Percentiles rank a stretch among this genome's conserved stretches.
These are phyloP conservation scores for Subacronicta megacephala DNA, from an alignment of 2,888 invertebrate species.

Conservation along the genomic window DNA sequence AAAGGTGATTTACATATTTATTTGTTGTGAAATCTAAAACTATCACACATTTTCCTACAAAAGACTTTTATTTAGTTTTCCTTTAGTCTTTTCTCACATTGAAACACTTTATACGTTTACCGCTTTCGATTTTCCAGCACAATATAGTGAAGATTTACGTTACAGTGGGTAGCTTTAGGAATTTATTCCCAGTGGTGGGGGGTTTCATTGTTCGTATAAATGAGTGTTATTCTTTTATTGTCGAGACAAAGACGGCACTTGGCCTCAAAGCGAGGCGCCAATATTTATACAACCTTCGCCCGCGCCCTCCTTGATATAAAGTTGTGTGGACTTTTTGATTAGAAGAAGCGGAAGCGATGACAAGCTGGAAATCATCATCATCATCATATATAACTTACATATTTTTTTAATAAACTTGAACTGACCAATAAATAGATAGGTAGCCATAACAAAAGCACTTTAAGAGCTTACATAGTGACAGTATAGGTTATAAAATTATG, in stretches of 20 bases:
- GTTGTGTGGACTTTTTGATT: slow-evolving; percentile 40
- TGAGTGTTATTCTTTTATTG: slow-evolving; percentile 89
- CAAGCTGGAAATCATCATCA: too few species aligned
- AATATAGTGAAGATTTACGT: slow-evolving; percentile 57
- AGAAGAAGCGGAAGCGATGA: slow-evolving; percentile 43
- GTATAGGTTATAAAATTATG: too few species aligned
- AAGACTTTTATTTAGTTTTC: slow-evolving; percentile 7
- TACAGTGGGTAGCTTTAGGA: slow-evolving; percentile 53
- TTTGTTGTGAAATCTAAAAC: not conserved
- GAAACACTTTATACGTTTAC: slow-evolving; percentile 41
- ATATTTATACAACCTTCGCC: slow-evolving; percentile 85
- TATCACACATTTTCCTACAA: not conserved
- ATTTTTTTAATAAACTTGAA: too few species aligned
- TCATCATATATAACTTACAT: too few species aligned
- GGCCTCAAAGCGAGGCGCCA: slow-evolving; percentile 82
- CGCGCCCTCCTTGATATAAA: slow-evolving; percentile 65
- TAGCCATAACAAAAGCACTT: too few species aligned
- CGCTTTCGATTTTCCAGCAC: slow-evolving; percentile 52
- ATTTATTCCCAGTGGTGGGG: slow-evolving; percentile 57
- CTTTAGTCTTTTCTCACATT: slow-evolving; percentile 11
- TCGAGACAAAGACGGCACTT: slow-evolving; percentile 85
- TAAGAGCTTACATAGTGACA: too few species aligned
- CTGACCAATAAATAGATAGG: too few species aligned
- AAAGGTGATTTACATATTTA: too few species aligned
- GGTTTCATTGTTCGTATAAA: slow-evolving; percentile 82